Conservation (phyloP, 2,797 vertebrate genomes). For the Orientallactaga sibirica region DNA sequence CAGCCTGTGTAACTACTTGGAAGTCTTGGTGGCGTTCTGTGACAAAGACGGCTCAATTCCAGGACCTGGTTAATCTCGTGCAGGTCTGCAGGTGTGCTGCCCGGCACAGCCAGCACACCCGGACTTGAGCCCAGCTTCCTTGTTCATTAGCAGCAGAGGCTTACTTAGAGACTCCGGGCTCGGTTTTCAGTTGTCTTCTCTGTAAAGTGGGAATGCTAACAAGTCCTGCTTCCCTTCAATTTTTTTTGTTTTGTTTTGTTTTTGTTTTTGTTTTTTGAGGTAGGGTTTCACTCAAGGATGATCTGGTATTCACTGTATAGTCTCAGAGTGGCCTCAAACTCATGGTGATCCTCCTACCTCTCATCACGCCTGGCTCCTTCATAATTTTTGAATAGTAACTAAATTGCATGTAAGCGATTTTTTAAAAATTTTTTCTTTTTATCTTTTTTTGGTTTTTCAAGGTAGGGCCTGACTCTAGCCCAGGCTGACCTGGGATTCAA, state of each 20-base stretch:
- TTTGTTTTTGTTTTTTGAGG: no score
- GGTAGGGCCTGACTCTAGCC: no score
- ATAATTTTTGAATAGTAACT: constrained; percentile 10
- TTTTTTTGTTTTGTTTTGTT: no score
- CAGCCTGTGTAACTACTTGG: neutral
- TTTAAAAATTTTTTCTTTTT: no score
- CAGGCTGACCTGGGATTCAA: no score
- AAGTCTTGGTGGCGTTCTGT: neutral
- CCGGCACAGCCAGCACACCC: neutral
- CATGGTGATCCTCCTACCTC: no score
- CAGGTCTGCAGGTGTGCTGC: neutral
- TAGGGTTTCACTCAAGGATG: no score
- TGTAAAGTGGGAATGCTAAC: neutral
- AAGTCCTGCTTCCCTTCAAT: neutral
- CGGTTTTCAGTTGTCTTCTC: neutral
- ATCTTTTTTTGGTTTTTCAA: no score
- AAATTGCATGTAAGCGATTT: neutral
- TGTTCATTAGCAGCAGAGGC: neutral
- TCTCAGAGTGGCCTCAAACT: no score
- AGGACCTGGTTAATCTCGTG: neutral
- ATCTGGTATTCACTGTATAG: no score
- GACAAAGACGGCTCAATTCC: neutral
- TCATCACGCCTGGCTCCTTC: neutral
- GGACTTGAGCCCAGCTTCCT: neutral
- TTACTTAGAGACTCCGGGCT: neutral